Base-by-base conservation (phyloP, 2,113 vertebrate species). In the Labrus mixtus region DNA sequence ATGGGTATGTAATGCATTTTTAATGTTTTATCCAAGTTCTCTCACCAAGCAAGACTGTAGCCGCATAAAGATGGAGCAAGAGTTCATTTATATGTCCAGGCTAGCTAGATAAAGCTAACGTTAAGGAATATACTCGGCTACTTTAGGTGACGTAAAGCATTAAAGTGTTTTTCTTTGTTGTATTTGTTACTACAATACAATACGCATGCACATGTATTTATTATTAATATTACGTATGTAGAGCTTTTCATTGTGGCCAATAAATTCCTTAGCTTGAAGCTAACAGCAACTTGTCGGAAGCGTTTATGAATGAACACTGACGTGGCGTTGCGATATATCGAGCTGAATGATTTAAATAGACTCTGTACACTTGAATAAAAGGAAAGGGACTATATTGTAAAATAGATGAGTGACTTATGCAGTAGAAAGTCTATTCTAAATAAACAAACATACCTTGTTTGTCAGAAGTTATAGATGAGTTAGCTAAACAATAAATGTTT, bases 221-320 rank as follows among this genome's bases (percentile, higher is more conserved):
- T 17, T 17, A 17, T 48, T 39, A 0, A 25, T 16, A 2, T 3
- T 22, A 4, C 46, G 43, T 43, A 1, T 61, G 6, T 6, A n/a
- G 10, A 10, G 19, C 1, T 2, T 50, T 59, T 1, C 19, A 2
- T 23, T 41, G 20, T 5, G n/a, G 50, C 8, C 46, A 48, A 22
- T 6, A n/a, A n/a, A n/a, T 56, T 8, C 3, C 15, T 37, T 60
- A 50, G n/a, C 59, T 45, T 19, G 4, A 62, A 48, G 67, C 83
- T 73, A 81, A 39, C 37, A 50, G 67, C 50, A 29, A 66, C 39
- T 43, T 23, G 73, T 79, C 87, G 91, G 90, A 76, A 43, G 3
- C 45, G 57, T 85, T 82, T 41, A 4, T 55, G 60, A 33, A 70
- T 48, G 92, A 82, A 90, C 92, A 93, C 88, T 94, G 93, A 95